These are phyloP conservation scores for Falco cherrug DNA, from an alignment of 2,797 vertebrate species.

Conservation along the genomic window DNA sequence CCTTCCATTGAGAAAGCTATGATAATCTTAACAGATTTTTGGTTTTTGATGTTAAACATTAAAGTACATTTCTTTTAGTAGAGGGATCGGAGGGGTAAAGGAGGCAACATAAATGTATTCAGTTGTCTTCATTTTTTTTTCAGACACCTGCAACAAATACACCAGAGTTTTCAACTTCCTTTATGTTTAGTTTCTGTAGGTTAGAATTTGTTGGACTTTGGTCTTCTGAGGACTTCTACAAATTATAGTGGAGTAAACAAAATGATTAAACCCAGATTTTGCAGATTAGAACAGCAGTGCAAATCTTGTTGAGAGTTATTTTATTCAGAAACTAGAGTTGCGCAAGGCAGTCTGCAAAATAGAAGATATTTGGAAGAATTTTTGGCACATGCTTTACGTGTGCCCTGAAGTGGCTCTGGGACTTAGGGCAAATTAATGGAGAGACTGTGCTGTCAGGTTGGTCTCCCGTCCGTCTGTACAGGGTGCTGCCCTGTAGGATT, in stretches of 20 bases:
- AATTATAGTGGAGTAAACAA: neutral
- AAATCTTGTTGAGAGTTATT: neutral
- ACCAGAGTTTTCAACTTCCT: neutral
- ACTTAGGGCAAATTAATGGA: neutral
- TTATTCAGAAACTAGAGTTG: neutral
- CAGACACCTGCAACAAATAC: neutral
- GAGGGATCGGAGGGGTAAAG: neutral
- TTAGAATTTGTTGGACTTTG: neutral
- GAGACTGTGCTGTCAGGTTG: neutral
- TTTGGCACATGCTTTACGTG: fast-evolving
- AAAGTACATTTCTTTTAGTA: neutral
- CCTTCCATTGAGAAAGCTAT: neutral
- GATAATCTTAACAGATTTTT: neutral
- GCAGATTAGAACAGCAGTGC: neutral
- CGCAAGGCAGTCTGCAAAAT: neutral
- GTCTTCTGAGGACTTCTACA: neutral
- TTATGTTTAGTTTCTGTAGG: neutral
- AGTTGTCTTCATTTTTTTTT: neutral
- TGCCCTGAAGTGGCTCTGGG: neutral
- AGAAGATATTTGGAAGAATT: neutral
- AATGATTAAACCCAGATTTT: neutral
- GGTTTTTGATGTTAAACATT: neutral
- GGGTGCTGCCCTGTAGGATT: neutral
- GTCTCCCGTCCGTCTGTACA: fast-evolving
- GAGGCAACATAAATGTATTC: neutral